Conservation (phyloP, 1,140 invertebrate genomes). For the Sarcophaga bullata region DNA sequence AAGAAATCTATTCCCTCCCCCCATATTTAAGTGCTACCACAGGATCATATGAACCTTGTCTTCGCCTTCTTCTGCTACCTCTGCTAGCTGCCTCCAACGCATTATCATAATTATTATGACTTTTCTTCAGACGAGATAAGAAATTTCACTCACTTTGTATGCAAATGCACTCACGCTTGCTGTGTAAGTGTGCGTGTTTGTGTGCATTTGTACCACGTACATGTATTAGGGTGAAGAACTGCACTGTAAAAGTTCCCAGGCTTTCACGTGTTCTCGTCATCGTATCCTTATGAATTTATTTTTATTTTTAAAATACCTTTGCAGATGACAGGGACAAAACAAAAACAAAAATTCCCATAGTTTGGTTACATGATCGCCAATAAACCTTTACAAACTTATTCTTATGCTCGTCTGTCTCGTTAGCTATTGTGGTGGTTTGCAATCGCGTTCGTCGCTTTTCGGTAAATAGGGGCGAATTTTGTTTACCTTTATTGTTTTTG, state of each 20-base stretch:
- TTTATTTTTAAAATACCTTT: neutral
- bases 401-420: neutral
- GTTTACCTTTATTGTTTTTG: neutral
- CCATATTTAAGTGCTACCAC: neutral
- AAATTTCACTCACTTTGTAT: neutral
- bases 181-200: too few relatives aligned
- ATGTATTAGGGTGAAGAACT: neutral
- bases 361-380: neutral
- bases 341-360: constrained; percentile 32
- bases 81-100: neutral
- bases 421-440: neutral
- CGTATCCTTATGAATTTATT: neutral
- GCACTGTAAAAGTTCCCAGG: neutral
- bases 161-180: too few relatives aligned
- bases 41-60: constrained; percentile 17
- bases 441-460: neutral
- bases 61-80: neutral
- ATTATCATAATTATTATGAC: constrained; percentile 27
- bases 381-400: neutral
- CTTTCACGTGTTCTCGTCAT: neutral
- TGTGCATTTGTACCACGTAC: too few relatives aligned
- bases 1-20: neutral
- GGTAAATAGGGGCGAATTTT: constrained; percentile 28
- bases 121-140: neutral
- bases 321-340: neutral